Evolutionary conservation across 2,888 invertebrate species (phyloP), one percentile per base, ranked within the genome.

Genomic region (Pseudanteris insignis): DNA sequence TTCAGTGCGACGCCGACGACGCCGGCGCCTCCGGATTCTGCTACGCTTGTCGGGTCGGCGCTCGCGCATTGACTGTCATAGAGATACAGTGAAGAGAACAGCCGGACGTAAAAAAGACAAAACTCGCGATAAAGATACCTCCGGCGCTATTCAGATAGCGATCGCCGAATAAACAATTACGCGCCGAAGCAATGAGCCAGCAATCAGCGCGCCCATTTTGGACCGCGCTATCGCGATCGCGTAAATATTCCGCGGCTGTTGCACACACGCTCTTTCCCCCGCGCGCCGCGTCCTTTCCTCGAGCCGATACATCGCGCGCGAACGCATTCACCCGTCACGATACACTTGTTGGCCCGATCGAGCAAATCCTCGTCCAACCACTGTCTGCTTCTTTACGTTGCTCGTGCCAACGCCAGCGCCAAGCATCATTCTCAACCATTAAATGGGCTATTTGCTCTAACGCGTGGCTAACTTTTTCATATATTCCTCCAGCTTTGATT

Each of bases 11-110:
- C 54, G 46, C 62, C 53, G 50, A 62, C 65, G 57, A 63, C 62
- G 65, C 63, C 65, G 63, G 60, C 65, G 63, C 65, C 65, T 63
- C 63, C 54, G 53, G 60, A 65, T 43, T 57, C 60, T 55, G 48
- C 60, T 48, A 62, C 63, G 65, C 65, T 61, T 62, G 64, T 62
- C 59, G 59, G 40, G 55, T 54, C 53, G 55, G 61, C 62, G 65
- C 58, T 58, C 60, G 63, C 60, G 62, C 62, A 60, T 58, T 61
- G 37, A 57, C 50, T 54, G 57, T 55, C 63, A 51, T 43, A 51
- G 50, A 57, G 62, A 54, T 61, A 32, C 60, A 37, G 54, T 54
- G 34, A 50, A 57, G 54, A 53, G 57, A 59, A 63, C 53, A 57
- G 46, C 55, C 53, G 55, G 54, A 44, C 53, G 50, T 54, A 53